Evolutionary conservation across 2,888 invertebrate species (phyloP).

Genomic region (Apoderus coryli): DNA sequence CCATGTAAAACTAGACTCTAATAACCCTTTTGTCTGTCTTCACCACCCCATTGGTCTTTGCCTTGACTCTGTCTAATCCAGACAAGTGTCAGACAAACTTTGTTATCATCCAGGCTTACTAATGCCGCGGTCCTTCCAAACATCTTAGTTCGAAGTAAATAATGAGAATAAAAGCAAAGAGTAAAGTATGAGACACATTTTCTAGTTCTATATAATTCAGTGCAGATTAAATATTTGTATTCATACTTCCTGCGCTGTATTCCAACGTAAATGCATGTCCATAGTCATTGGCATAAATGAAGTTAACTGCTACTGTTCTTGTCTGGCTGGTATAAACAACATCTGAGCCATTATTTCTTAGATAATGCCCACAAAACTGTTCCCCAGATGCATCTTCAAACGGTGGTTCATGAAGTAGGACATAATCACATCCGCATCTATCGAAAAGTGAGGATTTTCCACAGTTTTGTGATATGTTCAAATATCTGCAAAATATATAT

Average conservation of each 20-base stretch:
- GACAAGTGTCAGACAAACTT: too few species aligned
- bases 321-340: constrained; percentile 44
- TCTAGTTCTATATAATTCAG: neutral
- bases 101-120: too few species aligned
- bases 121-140: too few species aligned
- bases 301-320: constrained; percentile 40
- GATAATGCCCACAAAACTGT: constrained; percentile 41
- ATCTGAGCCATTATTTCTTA: constrained; percentile 22
- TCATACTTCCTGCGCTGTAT: constrained; percentile 47
- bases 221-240: neutral
- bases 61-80: too few species aligned
- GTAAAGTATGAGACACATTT: too few species aligned
- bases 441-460: constrained; percentile 21
- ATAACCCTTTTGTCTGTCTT: too few species aligned
- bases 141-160: too few species aligned
- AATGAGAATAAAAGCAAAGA: too few species aligned
- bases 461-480: constrained; percentile 28
- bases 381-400: constrained; percentile 45
- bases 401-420: constrained; percentile 49
- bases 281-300: constrained; percentile 42
- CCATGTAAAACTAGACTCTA: too few species aligned
- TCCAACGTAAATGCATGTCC: constrained; percentile 47
- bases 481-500: constrained; percentile 22
- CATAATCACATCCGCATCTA: constrained; percentile 41
- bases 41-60: too few species aligned